Base-by-base conservation (phyloP, 2,888 invertebrate species). In the Hetaerina titia region DNA sequence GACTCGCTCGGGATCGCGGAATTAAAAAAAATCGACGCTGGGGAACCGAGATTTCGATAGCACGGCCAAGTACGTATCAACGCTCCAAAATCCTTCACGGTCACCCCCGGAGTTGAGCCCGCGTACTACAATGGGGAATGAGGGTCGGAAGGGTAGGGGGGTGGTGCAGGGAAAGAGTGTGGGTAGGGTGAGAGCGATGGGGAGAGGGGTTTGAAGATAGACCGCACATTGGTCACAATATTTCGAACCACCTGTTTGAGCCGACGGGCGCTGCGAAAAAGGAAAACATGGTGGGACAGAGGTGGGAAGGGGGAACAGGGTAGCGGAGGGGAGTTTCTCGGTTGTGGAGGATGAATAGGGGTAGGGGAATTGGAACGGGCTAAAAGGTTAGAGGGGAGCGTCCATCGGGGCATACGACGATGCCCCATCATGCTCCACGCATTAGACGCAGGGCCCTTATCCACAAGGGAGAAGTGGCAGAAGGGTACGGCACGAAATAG, bases 211-310 rank as follows among this genome's bases (percentile, higher is more conserved):
- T 58, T 58, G 57, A 89, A 22, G 89, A 89, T 56, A 89, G 89
- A 89, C 81, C 57, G 89, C 89, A 89, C 89, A 56, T 89, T 89
- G 89, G 89, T 89, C 57, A 58, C 89, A 89, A 89, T 89, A 89
- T 89, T 89, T 89, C 89, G 89, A 89, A 89, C 89, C 89, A 89
- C 89, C 89, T 89, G 89, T 89, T 89, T 57, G 89, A 89, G 89
- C 58, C n/a, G 45, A 13, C 56, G 19, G 57, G 57, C 13, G 57
- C 6, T 19, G 89, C 57, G 89, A 89, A 89, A 89, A 89, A 89
- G 89, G 89, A 89, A 89, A 89, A 89, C 89, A 89, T 57, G 89
- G 57, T 57, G 58, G 11, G 89, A 7, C 57, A 15, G n/a, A 2
- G 7, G 9, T 6, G 19, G 88, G 56, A 19, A 17, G 56, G 45